These are phyloP conservation scores for Capricornis sumatraensis DNA, from an alignment of 2,113 vertebrate genomes.

Conservation along the genomic window DNA sequence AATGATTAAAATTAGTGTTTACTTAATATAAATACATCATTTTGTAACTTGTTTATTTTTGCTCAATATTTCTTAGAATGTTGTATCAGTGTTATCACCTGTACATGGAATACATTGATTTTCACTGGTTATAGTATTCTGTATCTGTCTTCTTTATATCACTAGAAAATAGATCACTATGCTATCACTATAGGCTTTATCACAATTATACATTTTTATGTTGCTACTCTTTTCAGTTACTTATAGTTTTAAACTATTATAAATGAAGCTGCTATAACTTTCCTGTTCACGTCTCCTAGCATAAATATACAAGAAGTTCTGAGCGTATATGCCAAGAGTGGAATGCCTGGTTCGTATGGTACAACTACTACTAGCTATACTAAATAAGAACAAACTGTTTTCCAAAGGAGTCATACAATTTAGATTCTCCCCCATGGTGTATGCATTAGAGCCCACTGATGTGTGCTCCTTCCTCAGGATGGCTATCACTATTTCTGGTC, in stretches of 20 bases:
- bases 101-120: background rate
- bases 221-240: background rate
- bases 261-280: background rate
- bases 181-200: background rate
- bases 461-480: background rate
- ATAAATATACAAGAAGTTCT: background rate
- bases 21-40: background rate
- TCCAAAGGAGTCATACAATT: background rate
- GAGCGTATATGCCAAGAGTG: too few relatives aligned
- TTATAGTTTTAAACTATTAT: background rate
- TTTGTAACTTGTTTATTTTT: constrained; percentile 2
- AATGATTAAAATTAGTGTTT: background rate
- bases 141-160: background rate
- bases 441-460: accelerated
- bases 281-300: background rate
- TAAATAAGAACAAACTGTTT: background rate
- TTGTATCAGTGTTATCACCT: background rate
- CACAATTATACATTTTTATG: background rate
- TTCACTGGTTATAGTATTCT: background rate
- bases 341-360: too few relatives aligned
- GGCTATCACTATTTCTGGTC: background rate
- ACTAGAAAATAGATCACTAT: background rate
- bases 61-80: background rate
- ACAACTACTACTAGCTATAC: too few relatives aligned
- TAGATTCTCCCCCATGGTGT: background rate